Percentiles rank a stretch among this genome's conserved stretches.
Conservation (phyloP, 1,140 invertebrate genomes). For the Eriosoma lanigerum region DNA sequence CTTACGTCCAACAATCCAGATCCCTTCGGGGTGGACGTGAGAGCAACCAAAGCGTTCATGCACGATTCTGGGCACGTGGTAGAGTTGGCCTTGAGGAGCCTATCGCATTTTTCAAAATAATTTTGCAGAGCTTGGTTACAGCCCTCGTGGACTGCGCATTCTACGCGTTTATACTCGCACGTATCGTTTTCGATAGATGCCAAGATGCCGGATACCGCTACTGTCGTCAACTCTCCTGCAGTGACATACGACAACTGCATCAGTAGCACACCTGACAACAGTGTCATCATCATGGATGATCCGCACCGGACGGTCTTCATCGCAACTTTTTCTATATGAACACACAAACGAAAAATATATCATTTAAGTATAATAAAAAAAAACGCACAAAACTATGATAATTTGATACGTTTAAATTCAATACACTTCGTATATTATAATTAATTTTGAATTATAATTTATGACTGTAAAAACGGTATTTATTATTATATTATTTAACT, state of each 20-base stretch:
- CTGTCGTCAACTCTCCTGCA: background rate
- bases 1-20: conserved; percentile 71
- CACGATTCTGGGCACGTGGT: conserved; percentile 69
- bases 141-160: conserved; percentile 72
- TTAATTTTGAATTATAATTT: too few species aligned
- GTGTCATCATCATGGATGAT: background rate
- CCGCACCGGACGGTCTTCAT: background rate
- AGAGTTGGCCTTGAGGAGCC: conserved; percentile 56
- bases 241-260: background rate
- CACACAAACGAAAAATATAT: background rate
- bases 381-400: too few species aligned
- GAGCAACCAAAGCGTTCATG: conserved; percentile 72
- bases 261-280: background rate
- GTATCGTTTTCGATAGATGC: background rate
- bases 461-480: too few species aligned
- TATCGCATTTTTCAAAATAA: conserved; percentile 67
- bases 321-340: background rate
- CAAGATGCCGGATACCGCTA: background rate
- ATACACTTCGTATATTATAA: too few species aligned
- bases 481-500: too few species aligned
- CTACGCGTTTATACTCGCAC: conserved; percentile 70
- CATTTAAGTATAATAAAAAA: too few species aligned
- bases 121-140: conserved; percentile 72
- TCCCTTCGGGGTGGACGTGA: conserved; percentile 76
- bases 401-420: too few species aligned